These are phyloP conservation scores for Pollenia amentaria DNA, from an alignment of 2,888 invertebrate genomes.

Conservation along the genomic window DNA sequence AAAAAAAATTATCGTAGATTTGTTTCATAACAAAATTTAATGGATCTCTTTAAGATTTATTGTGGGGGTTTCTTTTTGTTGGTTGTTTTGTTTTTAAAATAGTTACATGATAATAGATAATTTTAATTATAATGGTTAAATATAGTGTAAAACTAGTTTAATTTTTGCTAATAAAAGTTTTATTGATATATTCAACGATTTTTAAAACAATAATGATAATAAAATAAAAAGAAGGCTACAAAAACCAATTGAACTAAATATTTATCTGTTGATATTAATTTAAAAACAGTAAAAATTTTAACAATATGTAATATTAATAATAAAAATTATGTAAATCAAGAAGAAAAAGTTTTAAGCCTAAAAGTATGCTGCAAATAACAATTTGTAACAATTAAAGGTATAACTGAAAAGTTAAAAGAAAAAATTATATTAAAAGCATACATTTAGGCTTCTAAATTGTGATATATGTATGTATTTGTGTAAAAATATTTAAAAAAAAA, in stretches of 20 bases:
- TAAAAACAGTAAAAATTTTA: slow-evolving; percentile 61
- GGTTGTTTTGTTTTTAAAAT: slow-evolving; percentile 29
- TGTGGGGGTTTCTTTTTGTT: slow-evolving; percentile 45
- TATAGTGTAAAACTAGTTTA: slow-evolving; percentile 65
- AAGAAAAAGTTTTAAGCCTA: slow-evolving; percentile 29
- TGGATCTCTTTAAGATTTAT: slow-evolving; percentile 67
- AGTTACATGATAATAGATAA: slow-evolving; percentile 59
- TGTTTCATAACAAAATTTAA: slow-evolving; percentile 42
- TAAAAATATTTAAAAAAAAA: slow-evolving; percentile 22
- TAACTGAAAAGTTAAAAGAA: slow-evolving; percentile 38
- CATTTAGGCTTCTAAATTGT: slow-evolving; percentile 43
- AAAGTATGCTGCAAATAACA: slow-evolving; percentile 62
- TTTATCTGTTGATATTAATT: slow-evolving; percentile 35
- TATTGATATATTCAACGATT: slow-evolving; percentile 65
- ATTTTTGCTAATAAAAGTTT: slow-evolving; percentile 66
- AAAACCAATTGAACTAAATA: slow-evolving; percentile 69
- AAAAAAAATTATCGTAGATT: not conserved
- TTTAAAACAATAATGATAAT: slow-evolving; percentile 26
- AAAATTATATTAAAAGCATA: slow-evolving; percentile 42
- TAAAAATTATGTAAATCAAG: slow-evolving; percentile 36
- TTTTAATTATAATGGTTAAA: slow-evolving; percentile 46
- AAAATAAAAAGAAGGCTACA: slow-evolving; percentile 53
- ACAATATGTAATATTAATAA: slow-evolving; percentile 51
- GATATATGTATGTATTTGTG: slow-evolving; percentile 3
- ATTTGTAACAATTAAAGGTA: slow-evolving; percentile 63